These are phyloP conservation scores for Lithobates sylvaticus DNA, from an alignment of 2,797 vertebrate species.

Conservation along the genomic window DNA sequence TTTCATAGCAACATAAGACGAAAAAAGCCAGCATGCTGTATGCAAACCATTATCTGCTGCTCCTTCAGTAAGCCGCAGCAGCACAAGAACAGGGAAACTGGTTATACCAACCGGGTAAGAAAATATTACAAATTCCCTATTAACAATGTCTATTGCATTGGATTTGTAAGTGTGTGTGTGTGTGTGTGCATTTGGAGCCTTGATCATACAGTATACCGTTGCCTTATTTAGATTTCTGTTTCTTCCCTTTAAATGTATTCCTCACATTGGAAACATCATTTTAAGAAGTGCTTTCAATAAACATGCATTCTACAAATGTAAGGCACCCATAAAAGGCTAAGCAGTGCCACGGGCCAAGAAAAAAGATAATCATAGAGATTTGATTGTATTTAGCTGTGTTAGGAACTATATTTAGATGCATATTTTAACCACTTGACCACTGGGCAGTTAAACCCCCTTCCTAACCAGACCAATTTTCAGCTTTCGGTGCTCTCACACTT, in stretches of 20 bases:
- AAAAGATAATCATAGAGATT: background rate
- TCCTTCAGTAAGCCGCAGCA: background rate
- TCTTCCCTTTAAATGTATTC: no score
- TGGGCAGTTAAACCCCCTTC: no score
- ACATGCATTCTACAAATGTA: background rate
- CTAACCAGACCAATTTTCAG: no score
- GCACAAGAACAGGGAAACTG: slow-evolving; percentile 7
- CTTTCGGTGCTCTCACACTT: no score
- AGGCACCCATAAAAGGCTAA: background rate
- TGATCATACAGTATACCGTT: no score
- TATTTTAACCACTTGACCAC: no score
- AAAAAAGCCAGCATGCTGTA: slow-evolving; percentile 23
- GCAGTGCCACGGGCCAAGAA: background rate
- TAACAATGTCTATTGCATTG: background rate
- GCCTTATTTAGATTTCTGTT: no score
- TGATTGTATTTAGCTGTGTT: no score
- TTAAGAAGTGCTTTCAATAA: no score
- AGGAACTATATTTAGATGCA: no score
- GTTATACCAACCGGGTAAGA: slow-evolving; percentile 25
- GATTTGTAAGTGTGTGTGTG: background rate
- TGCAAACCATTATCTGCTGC: slow-evolving; percentile 27
- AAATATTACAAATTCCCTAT: slow-evolving; percentile 1
- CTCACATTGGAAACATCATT: no score
- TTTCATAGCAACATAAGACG: slow-evolving; percentile 57
- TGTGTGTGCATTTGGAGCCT: background rate